A percentile compares a stretch with the other conserved stretches of the same genome.
Conservation (phyloP, 2,888 invertebrate species). For the Creontiades dilutus region DNA sequence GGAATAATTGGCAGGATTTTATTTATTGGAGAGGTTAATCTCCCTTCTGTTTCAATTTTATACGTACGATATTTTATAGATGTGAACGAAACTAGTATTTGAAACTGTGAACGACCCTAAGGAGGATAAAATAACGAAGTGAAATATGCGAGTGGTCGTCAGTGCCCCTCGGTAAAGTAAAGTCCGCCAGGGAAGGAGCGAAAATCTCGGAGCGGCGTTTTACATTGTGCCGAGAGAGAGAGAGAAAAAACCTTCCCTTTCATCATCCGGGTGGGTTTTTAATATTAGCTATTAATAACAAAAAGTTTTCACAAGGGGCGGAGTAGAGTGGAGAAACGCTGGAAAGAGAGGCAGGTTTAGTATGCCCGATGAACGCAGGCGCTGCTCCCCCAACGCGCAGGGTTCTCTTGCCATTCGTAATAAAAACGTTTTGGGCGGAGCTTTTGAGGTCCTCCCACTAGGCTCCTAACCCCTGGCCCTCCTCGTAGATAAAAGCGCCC, state of each 20-base stretch:
- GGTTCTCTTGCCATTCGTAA: slow-evolving; percentile 57
- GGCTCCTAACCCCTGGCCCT: slow-evolving; percentile 14
- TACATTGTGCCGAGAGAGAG: background rate
- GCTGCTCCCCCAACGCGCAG: slow-evolving; percentile 56
- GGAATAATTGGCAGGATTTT: too few species aligned
- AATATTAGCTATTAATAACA: slow-evolving; percentile 59
- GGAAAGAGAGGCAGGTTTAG: slow-evolving; percentile 73
- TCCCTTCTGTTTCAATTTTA: too few species aligned
- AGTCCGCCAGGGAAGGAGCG: too few species aligned
- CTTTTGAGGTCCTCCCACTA: slow-evolving; percentile 66
- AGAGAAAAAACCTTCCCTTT: slow-evolving; percentile 23
- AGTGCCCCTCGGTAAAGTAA: too few species aligned
- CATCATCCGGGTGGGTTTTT: slow-evolving; percentile 41
- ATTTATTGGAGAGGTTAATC: too few species aligned
- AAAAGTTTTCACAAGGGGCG: slow-evolving; percentile 58
- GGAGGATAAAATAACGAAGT: too few species aligned
- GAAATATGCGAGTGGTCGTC: too few species aligned
- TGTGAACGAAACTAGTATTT: too few species aligned
- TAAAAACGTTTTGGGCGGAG: slow-evolving; percentile 71
- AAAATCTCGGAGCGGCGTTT: background rate
- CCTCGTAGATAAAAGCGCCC: slow-evolving; percentile 43
- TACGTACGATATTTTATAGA: too few species aligned
- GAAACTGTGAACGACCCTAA: too few species aligned
- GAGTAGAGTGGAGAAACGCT: slow-evolving; percentile 67
- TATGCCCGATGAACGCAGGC: slow-evolving; percentile 70